Conservation (phyloP, 2,797 vertebrate genomes). For the Smutsia gigantea region DNA sequence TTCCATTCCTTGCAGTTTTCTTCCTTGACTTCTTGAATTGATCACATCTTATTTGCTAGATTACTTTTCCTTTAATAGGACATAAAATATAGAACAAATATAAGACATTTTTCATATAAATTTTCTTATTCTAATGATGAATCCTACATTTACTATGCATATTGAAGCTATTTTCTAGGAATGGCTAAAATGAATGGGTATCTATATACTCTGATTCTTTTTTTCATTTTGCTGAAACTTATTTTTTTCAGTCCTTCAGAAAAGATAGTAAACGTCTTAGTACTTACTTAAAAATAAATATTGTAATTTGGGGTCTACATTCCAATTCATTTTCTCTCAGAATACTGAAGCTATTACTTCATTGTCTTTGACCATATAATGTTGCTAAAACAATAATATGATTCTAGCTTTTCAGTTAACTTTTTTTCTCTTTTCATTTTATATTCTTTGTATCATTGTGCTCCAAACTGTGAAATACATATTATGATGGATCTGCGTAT, state of each 20-base stretch:
- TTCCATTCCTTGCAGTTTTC: background rate
- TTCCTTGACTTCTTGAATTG: background rate
- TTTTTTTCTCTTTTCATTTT: background rate
- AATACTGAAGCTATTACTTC: background rate
- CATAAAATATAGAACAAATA: background rate
- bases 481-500: accelerated
- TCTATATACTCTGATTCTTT: background rate
- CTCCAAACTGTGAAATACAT: background rate
- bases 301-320: background rate
- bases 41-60: background rate
- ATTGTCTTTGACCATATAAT: background rate
- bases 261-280: background rate
- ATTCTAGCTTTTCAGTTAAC: background rate
- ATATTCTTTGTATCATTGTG: background rate
- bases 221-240: background rate
- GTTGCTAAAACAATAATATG: background rate
- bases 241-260: background rate
- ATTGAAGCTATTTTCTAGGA: background rate
- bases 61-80: background rate
- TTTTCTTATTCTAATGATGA: background rate
- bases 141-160: background rate
- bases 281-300: background rate
- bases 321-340: conserved; percentile 29
- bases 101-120: background rate
- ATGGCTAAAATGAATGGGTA: background rate